Conservation (phyloP, 2,888 invertebrate genomes). For the Plagiodera versicolora region DNA sequence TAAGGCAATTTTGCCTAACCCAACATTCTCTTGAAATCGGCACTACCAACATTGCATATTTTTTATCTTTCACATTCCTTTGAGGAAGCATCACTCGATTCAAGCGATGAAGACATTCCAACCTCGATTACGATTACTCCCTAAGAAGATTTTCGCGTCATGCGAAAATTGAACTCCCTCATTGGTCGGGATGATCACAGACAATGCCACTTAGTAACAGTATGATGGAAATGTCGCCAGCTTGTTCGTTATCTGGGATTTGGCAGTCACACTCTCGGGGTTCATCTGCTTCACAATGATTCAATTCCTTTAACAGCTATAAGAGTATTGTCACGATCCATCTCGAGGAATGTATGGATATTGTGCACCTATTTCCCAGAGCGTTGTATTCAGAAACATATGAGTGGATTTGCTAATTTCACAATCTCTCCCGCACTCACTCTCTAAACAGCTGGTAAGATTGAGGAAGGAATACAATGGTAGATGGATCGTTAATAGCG, state of each 20-base stretch:
- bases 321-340: background rate
- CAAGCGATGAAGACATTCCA: background rate
- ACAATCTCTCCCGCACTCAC: no score
- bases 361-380: background rate
- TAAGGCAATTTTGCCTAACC: background rate
- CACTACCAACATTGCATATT: background rate
- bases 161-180: constrained; percentile 21
- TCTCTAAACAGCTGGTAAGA: no score
- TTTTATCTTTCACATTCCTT: background rate
- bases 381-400: background rate
- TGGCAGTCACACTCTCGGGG: constrained; percentile 23
- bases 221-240: constrained; percentile 29
- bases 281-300: background rate
- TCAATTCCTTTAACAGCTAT: background rate
- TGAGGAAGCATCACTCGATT: background rate
- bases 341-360: background rate
- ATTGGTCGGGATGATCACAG: constrained; percentile 28
- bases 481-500: no score
- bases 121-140: background rate
- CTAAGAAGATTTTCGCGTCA: constrained; percentile 22
- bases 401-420: no score
- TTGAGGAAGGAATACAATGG: no score
- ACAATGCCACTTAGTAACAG: constrained; percentile 33
- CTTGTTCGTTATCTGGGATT: constrained; percentile 32
- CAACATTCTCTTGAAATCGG: background rate